Conservation (phyloP, 1,140 invertebrate genomes). For the Danaus melanippus region DNA sequence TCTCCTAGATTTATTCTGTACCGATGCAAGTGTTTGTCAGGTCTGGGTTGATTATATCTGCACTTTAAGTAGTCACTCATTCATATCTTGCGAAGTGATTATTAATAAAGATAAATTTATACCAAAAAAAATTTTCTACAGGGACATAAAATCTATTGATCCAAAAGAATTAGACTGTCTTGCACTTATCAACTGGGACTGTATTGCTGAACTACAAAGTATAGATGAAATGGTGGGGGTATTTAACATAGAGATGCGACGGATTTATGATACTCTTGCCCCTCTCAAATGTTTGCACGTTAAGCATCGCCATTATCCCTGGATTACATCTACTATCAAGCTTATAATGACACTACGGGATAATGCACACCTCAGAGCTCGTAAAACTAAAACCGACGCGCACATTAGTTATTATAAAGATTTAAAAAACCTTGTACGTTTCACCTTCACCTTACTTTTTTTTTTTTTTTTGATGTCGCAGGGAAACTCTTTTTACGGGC, state of each 20-base stretch:
- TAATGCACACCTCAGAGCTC: slow-evolving; percentile 4
- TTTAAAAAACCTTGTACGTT: not conserved
- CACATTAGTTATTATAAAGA: slow-evolving; percentile 6
- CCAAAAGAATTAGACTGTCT: not conserved
- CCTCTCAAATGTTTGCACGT: not conserved
- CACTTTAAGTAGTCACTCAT: slow-evolving; percentile 13
- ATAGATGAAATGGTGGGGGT: slow-evolving; percentile 4
- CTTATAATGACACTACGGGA: slow-evolving; percentile 13
- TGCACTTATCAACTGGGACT: slow-evolving; percentile 3
- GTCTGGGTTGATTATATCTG: slow-evolving; percentile 4
- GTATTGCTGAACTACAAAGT: not conserved
- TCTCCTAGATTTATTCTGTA: slow-evolving; percentile 11
- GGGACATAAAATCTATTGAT: slow-evolving; percentile 8
- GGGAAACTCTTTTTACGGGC: too few species aligned
- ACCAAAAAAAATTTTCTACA: not conserved
- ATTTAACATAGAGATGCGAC: not conserved
- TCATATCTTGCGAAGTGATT: slow-evolving; percentile 5
- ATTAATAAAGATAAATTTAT: not conserved
- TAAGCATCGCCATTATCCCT: slow-evolving; percentile 1
- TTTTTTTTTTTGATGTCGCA: too few species aligned
- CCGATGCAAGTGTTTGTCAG: not conserved
- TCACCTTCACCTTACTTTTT: too few species aligned
- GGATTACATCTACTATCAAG: slow-evolving; percentile 8
- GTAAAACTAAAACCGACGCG: not conserved
- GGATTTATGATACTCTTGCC: not conserved